A percentile compares a stretch with the other conserved stretches of the same genome.
phyloP scores from a whole-genome alignment of 2,797 vertebrate genomes.

The Phrynocephalus guinanensis region DNA sequence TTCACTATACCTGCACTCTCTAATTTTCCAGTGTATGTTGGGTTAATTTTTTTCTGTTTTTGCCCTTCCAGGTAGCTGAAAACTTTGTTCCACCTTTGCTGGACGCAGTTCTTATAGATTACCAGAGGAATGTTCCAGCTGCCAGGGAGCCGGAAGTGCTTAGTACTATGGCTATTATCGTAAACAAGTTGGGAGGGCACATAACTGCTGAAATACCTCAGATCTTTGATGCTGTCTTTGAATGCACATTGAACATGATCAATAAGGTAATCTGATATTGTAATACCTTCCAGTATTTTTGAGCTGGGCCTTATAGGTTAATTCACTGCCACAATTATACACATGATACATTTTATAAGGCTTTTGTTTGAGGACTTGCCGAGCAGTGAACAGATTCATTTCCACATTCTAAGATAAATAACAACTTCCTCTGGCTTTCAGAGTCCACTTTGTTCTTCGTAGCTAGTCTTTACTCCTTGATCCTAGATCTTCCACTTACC shows the following conservation, averaged over 20 bases:
- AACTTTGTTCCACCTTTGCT: slow-evolving; percentile 96
- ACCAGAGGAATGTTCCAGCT: slow-evolving; percentile 97
- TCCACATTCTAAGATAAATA: neutral
- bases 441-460: neutral
- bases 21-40: neutral
- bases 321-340: neutral
- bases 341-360: neutral
- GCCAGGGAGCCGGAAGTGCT: slow-evolving; percentile 97
- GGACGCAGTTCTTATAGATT: slow-evolving; percentile 97
- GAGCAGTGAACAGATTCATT: neutral
- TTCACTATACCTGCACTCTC: neutral
- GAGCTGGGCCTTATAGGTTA: no score
- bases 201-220: slow-evolving; percentile 98
- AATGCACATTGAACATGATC: slow-evolving; percentile 99
- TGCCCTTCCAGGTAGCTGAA: slow-evolving; percentile 87
- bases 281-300: neutral
- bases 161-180: slow-evolving; percentile 98
- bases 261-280: slow-evolving; percentile 86
- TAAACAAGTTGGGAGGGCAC: slow-evolving; percentile 95
- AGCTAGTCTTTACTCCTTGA: no score
- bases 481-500: neutral
- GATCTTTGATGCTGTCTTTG: slow-evolving; percentile 98
- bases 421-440: neutral
- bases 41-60: neutral
- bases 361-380: neutral